Evolutionary conservation across 1,140 invertebrate species (phyloP).

Genomic region (Lepidurus couesii): DNA sequence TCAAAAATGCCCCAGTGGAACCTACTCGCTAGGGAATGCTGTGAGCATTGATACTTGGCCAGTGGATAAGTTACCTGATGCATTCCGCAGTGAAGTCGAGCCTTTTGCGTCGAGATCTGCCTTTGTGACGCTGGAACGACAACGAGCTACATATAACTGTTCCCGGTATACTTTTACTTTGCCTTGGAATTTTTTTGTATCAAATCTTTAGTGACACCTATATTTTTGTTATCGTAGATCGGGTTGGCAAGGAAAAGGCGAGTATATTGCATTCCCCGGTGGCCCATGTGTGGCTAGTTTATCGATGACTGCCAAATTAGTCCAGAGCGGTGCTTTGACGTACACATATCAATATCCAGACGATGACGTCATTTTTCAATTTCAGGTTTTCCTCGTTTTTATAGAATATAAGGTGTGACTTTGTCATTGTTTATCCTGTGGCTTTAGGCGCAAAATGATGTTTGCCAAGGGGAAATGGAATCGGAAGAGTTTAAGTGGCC

Average conservation of each 20-base stretch:
- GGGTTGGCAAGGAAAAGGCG: slow-evolving; percentile 39
- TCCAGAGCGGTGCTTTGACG: slow-evolving; percentile 48
- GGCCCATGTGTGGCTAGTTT: slow-evolving; percentile 49
- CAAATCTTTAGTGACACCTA: neutral
- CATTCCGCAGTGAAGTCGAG: slow-evolving; percentile 48
- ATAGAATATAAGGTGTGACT: neutral
- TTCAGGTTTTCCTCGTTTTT: slow-evolving; percentile 43
- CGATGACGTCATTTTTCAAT: slow-evolving; percentile 50
- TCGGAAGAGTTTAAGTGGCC: slow-evolving; percentile 48
- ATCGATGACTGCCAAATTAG: slow-evolving; percentile 50
- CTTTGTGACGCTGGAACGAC: slow-evolving; percentile 40
- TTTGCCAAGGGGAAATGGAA: slow-evolving; percentile 48
- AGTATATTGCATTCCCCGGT: slow-evolving; percentile 40
- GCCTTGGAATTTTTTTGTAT: neutral
- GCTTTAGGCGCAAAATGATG: slow-evolving; percentile 50
- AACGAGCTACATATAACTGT: slow-evolving; percentile 41
- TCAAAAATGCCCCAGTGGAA: slow-evolving; percentile 48
- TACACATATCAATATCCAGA: slow-evolving; percentile 53
- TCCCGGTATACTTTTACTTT: slow-evolving; percentile 42
- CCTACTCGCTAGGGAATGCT: slow-evolving; percentile 53
- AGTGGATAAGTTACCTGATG: slow-evolving; percentile 44
- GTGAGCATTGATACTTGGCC: slow-evolving; percentile 49
- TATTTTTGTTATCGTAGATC: slow-evolving; percentile 32
- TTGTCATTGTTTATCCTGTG: slow-evolving; percentile 13
- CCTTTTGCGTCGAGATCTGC: slow-evolving; percentile 42